These are phyloP conservation scores for Tinea trinotella DNA, from an alignment of 2,888 invertebrate genomes.

Conservation along the genomic window DNA sequence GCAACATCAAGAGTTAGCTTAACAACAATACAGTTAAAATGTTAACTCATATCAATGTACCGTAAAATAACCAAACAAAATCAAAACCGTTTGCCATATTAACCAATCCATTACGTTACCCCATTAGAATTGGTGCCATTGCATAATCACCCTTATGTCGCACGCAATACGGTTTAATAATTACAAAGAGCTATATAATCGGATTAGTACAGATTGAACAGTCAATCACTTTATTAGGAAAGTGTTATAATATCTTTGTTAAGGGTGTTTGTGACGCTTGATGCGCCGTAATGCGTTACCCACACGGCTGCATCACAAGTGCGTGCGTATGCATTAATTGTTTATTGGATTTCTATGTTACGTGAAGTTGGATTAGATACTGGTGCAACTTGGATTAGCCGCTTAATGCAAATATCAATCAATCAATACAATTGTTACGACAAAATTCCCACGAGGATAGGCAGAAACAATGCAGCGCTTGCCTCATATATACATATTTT, in stretches of 20 bases:
- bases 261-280: background rate
- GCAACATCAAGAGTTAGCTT: no score
- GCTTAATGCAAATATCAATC: no score
- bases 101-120: background rate
- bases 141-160: background rate
- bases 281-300: background rate
- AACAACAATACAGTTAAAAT: no score
- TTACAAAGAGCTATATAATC: conserved; percentile 27
- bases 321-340: no score
- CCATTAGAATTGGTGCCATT: background rate
- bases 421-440: no score
- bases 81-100: background rate
- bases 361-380: background rate
- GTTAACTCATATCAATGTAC: no score
- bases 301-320: background rate
- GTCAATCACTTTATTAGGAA: conserved; percentile 55
- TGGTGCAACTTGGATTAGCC: no score
- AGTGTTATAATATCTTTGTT: conserved; percentile 1
- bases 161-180: background rate
- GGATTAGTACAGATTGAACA: conserved; percentile 66
- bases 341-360: no score
- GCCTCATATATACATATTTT: no score
- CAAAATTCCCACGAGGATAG: no score
- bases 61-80: background rate
- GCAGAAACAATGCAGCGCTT: no score